Evolutionary conservation across 1,140 invertebrate species (phyloP), one percentile per base, ranked within the genome.

Genomic region (Dryas iulia): DNA sequence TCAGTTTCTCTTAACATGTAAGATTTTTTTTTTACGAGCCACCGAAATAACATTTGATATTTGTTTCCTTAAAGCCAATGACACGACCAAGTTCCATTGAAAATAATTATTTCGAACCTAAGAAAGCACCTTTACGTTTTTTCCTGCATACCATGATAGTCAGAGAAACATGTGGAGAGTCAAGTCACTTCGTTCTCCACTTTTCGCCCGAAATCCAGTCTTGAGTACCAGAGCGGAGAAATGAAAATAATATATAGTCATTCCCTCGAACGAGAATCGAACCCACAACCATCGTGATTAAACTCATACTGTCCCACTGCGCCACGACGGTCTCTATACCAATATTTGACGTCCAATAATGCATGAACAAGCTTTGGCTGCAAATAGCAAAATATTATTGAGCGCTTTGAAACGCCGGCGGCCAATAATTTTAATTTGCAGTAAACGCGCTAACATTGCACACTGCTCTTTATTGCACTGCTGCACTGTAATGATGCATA

Each of bases 381-480:
- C 63, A 65, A 68, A 72, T 68, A 68, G 47, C 54, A 59, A 72
- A 68, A 72, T 62, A 59, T 66, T 71, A 71, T 71, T 64, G 31
- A 59, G 18, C 39, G 56, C 62, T 73, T 69, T 69, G 69, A 69
- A 69, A 59, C 25, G 71, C 71, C 71, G 66, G 31, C 59, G 63
- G 71, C 18, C 21, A 59, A 61, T 66, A 66, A 73, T 69, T 57
- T 73, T 66, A 73, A 73, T 69, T 69, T 73, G 66, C 62, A 69
- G 70, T 72, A 62, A 72, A 65, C 58, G 61, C 61, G 67, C 47
- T 28, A 62, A 60, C 65, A 67, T 18, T 47, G 63, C 31, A 39
- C 39, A 30, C 26, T 60, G 31, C 35, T 69, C 39, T 65, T 66
- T 71, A 71, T 60, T 60, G 53, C 52, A 35, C 30, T 31, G 21